Conservation (phyloP, 2,797 vertebrate species). For the Dicrostonyx torquatus region DNA sequence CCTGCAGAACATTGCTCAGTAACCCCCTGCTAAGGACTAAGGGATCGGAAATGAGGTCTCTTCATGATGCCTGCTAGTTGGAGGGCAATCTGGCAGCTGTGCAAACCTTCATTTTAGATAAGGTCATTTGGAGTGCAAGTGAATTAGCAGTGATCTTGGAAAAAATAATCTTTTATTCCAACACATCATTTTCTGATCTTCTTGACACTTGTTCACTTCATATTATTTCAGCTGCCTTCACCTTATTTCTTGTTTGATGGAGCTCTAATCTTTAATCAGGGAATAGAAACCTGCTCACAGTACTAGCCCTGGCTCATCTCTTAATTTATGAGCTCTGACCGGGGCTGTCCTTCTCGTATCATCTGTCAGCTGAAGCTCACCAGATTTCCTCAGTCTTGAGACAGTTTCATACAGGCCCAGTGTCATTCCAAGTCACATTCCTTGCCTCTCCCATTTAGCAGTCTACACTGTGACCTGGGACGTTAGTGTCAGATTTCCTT, state of each 20-base stretch:
- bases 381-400: conserved; percentile 54
- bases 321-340: conserved; percentile 14
- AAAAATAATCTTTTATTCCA: conserved; percentile 76
- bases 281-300: conserved; percentile 70
- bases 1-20: conserved; percentile 44
- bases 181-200: conserved; percentile 77
- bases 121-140: conserved; percentile 67
- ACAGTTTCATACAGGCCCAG: neutral
- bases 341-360: conserved; percentile 45
- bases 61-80: conserved; percentile 58
- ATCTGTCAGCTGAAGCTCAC: conserved; percentile 33
- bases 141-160: conserved; percentile 57
- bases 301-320: conserved; percentile 62
- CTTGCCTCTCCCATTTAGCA: conserved; percentile 11
- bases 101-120: conserved; percentile 71
- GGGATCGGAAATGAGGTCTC: conserved; percentile 52
- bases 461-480: neutral
- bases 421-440: conserved; percentile 2
- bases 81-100: conserved; percentile 60
- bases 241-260: conserved; percentile 78
- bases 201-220: conserved; percentile 68
- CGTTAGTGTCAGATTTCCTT: conserved; percentile 26
- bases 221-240: conserved; percentile 82
- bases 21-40: conserved; percentile 59
- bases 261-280: conserved; percentile 67